Conservation (phyloP, 2,888 invertebrate genomes). For the Megamerina dolium region DNA sequence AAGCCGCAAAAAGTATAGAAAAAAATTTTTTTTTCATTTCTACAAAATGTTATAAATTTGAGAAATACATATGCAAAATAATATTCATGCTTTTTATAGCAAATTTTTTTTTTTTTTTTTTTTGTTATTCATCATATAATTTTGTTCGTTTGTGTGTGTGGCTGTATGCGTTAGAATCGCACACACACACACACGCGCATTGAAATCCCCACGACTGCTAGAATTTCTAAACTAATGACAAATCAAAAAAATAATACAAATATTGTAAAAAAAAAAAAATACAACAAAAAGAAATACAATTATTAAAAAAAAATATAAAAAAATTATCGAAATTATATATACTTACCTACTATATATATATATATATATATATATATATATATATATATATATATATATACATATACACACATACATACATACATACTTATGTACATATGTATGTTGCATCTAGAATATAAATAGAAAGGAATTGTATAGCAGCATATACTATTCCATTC, state of each 20-base stretch:
- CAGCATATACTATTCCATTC: no score
- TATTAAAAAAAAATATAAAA: slow-evolving; percentile 11
- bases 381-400: background rate
- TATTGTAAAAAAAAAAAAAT: slow-evolving; percentile 19
- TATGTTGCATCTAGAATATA: background rate
- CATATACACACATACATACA: slow-evolving; percentile 17
- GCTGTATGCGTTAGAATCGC: no score
- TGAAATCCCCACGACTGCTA: slow-evolving; percentile 38
- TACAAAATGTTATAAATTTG: no score
- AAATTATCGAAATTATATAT: slow-evolving; percentile 19
- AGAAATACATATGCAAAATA: no score
- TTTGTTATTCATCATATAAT: no score
- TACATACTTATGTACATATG: slow-evolving; percentile 3
- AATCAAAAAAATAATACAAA: slow-evolving; percentile 27
- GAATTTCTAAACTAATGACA: slow-evolving; percentile 42
- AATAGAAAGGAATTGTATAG: no score
- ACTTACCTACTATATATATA: slow-evolving; percentile 1
- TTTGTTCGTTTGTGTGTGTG: no score
- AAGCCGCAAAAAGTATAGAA: slow-evolving; percentile 11
- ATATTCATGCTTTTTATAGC: no score
- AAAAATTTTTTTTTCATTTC: no score
- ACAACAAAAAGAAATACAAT: slow-evolving; percentile 17
- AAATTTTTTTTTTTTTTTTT: no score
- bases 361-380: background rate
- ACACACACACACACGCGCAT: no score